phyloP scores from a whole-genome alignment of 2,797 vertebrate species.

The Falco berigora region DNA sequence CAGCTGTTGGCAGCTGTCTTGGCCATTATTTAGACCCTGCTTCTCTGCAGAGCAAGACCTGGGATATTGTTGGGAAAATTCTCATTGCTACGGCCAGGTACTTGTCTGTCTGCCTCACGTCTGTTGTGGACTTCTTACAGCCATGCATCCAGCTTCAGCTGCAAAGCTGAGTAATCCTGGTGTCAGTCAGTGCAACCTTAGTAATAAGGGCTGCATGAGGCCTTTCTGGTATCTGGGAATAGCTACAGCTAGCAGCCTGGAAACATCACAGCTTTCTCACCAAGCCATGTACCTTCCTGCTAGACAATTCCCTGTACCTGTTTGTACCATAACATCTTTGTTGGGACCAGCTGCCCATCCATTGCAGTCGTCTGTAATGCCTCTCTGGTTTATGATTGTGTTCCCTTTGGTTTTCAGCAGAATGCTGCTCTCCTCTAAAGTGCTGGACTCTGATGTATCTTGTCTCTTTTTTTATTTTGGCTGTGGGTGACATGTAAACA shows the following conservation, averaged over 20 bases:
- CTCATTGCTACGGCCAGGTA: not conserved
- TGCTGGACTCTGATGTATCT: not conserved
- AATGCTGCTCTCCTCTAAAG: not conserved
- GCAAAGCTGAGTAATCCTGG: not conserved
- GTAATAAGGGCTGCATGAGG: not conserved
- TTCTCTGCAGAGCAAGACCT: not conserved
- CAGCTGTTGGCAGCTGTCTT: not conserved
- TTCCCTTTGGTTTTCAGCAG: not conserved
- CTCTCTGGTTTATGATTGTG: not conserved
- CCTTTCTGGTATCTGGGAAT: not conserved
- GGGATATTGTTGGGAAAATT: not conserved
- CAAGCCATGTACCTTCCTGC: not conserved
- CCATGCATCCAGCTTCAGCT: not conserved
- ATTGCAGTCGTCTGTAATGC: not conserved
- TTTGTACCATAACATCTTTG: not conserved
- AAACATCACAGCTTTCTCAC: not conserved
- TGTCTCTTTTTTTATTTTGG: not conserved
- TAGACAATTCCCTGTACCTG: not conserved
- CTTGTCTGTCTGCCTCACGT: not conserved
- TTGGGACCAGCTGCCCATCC: not conserved
- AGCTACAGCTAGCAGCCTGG: not conserved
- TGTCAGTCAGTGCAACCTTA: not conserved
- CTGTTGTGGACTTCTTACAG: not conserved
- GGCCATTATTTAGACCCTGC: not conserved
- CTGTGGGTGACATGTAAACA: not conserved